Evolutionary conservation across 92 coral and sea anemone genomes (phyloP), one percentile per base, ranked within the genome.

Genomic region (Desmophyllum pertusum): DNA sequence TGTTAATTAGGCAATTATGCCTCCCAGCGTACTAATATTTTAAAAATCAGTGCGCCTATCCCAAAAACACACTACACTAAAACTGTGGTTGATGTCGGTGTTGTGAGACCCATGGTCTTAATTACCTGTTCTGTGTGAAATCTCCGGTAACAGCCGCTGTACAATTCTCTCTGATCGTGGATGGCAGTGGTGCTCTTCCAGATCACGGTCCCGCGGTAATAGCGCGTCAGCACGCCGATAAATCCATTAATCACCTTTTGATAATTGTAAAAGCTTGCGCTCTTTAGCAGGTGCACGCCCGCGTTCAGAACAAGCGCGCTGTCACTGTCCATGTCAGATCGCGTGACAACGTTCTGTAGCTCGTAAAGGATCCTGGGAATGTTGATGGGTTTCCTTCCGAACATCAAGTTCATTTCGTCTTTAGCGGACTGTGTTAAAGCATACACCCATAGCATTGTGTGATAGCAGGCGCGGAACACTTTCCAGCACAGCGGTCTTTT

Each of bases 81-180:
- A 45, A 15, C 14, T 45, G 6, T 45, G 51, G 11, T n/a, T 23
- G 63, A 6, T 57, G 63, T 57, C 6, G 0, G 2, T 57, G 27
- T n/a, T 57, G 30, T 57, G 63, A 7, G 13, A n/a, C 14, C 51
- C 6, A 45, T 6, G 13, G 11, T 9, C 23, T 33, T 59, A n/a
- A n/a, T 64, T 81, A 94, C 98, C 98, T 94, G 98, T 40, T 94
- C 98, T 3, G 98, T 84, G 67, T 94, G 98, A 75, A 94, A 94
- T 43, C 98, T 52, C 42, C 98, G 75, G 67, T 89, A 94, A 48
- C 98, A 94, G n/a, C 98, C 98, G 83, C 90, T 92, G 88, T 94
- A 94, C 76, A 94, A 78, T 85, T 94, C 92, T 31, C 87, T 59
- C 78, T 94, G 98, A 62, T 89, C 93, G 74, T 93, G 95, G n/a